phyloP scores from a whole-genome alignment of 1,140 invertebrate species.

The Lasioglossum baleicum region DNA sequence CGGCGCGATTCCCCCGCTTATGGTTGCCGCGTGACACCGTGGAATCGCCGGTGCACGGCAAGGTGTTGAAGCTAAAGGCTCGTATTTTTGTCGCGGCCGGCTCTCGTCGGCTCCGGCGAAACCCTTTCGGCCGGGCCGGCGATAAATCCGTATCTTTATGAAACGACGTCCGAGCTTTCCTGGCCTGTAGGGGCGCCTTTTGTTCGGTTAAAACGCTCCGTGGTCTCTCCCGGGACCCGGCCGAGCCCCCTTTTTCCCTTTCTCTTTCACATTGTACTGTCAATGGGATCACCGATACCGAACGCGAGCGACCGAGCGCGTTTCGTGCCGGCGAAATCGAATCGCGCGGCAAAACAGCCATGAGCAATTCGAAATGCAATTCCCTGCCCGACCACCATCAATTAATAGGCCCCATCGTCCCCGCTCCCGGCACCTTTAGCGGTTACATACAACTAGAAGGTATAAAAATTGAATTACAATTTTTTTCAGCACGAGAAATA shows the following conservation, averaged over 20 bases:
- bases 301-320: background rate
- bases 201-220: conserved; percentile 52
- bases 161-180: conserved; percentile 59
- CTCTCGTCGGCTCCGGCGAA: conserved; percentile 39
- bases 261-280: conserved; percentile 58
- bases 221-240: conserved; percentile 19
- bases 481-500: no score
- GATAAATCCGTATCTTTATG: conserved; percentile 72
- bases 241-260: conserved; percentile 35
- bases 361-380: background rate
- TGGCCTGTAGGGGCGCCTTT: conserved; percentile 59
- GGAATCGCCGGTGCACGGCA: conserved; percentile 54
- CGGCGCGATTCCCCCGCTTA: conserved; percentile 21
- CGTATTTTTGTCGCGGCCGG: conserved; percentile 62
- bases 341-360: background rate
- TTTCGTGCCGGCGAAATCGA: conserved; percentile 4
- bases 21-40: conserved; percentile 48
- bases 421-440: background rate
- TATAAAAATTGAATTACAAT: no score
- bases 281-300: conserved; percentile 38
- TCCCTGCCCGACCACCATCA: background rate
- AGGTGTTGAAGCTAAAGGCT: conserved; percentile 69
- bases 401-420: background rate
- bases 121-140: conserved; percentile 52
- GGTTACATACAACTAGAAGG: background rate